Base-by-base conservation (phyloP, 2,888 invertebrate species). In the Sphaerophoria taeniata region DNA sequence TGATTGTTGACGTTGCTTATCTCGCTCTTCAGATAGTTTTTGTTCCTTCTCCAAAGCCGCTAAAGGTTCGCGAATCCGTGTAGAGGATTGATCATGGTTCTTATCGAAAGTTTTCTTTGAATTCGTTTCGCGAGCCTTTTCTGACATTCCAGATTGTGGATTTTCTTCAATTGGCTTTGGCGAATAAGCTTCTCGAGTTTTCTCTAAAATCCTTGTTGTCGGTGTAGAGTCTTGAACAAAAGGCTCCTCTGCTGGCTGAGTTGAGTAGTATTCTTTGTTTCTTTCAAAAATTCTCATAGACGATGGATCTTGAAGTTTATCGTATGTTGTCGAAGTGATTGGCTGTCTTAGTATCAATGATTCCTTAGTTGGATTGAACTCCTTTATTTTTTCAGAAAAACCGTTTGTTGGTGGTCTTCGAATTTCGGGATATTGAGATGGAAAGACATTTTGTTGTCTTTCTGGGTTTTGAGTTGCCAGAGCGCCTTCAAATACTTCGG, bases 41-140 rank as follows among this genome's bases (percentile, higher is more conserved):
- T 90, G 89, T 60, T 91, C 91, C 3, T 90, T 89, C 74, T 92
- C 91, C 12, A 92, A 67, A 2, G 91, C 91, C 0, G 91, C 90
- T 81, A 91, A 86, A 1, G 91, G 91, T 65, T 92, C 91, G n/a
- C 91, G 82, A 5, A 88, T 85, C 74, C 56, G 69, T 2, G 47
- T 45, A 3, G 67, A 14, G 16, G 49, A 5, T 3, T 61, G 14
- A 4, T 81, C 76, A 6, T 70, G 53, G 43, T 11, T 60, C 53
- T 34, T 51, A 4, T 67, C 72, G 0, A 31, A 1, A n/a, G 7
- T 3, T 45, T 69, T 74, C 14, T 47, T 76, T 0, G 61, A 14
- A 58, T 9, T 31, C 0, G 34, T 14, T 4, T 78, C 73, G 45
- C 69, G 72, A 43, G 49, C 24, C 14, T 49, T 67, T 60, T 69